Base-by-base conservation (phyloP, 2,797 vertebrate species). In the Petrocephalus schoutedeni region DNA sequence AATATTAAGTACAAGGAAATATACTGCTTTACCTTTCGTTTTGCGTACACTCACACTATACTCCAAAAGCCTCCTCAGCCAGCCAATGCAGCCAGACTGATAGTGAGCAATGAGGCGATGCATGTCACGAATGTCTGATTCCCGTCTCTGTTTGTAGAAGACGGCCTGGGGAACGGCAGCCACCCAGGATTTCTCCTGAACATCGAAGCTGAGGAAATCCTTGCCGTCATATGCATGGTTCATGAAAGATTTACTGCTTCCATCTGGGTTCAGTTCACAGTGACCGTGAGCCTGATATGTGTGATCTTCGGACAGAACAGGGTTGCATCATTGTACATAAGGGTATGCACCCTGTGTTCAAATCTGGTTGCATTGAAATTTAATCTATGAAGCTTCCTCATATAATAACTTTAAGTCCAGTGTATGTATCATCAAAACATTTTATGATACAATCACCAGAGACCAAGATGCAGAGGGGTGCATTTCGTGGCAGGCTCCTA, bases 161-260 rank as follows among this genome's bases (percentile, higher is more conserved):
- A 59, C 59, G 12, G 87, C 88, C 53, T 88, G 71, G 6, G 89
- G 56, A 5, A 88, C 89, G 2, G 82, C 87, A 21, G 89, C 89
- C 36, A 56, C 82, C 89, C 89, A 90, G 9, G 80, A 74, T 9
- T 58, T 87, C 53, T 77, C 87, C 56, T 71, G 19, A 2, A 88
- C 89, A 86, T 90, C 61, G 74, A 90, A 88, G 64, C 86, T 85
- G 19, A 87, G 64, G 32, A 88, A 90, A 23, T 90, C 89, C 54
- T 82, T 87, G 53, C 89, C 89, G 3, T 90, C 86, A 49, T 88
- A 90, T 14, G 87, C 89, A 61, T 90, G 87, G 80, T 53, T 59
- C 89, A 90, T 77, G 32, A 28, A 21, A 45, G 87, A 74, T 3
- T 64, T 64, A 9, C 21, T 57, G 36, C 41, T 88, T 41, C 86